These are phyloP conservation scores for Pangasius macronema DNA, from an alignment of 2,797 vertebrate genomes.

Conservation along the genomic window DNA sequence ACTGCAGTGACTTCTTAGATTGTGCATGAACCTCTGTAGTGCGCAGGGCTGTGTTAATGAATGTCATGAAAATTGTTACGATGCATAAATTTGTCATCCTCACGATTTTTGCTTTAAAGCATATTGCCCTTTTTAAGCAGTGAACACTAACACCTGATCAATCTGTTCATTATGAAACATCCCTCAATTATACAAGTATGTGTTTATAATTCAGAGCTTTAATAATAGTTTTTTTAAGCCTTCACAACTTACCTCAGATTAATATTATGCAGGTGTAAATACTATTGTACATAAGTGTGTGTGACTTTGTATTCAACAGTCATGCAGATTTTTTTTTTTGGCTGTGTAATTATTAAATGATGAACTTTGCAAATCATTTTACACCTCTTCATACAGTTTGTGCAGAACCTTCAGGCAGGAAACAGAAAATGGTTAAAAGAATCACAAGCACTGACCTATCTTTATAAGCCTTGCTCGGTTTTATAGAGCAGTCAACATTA, in stretches of 20 bases:
- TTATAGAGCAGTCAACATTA: background rate
- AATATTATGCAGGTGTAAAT: conserved; percentile 4
- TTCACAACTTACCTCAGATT: conserved; percentile 10
- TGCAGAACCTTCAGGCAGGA: background rate
- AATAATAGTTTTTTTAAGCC: background rate
- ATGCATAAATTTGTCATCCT: background rate
- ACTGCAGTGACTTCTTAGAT: conserved; percentile 68
- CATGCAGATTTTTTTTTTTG: background rate
- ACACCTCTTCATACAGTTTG: background rate
- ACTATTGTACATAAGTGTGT: background rate
- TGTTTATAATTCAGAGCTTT: conserved; percentile 2
- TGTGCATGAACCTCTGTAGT: conserved; percentile 30
- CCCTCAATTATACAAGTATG: too few relatives aligned
- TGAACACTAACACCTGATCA: conserved; percentile 22
- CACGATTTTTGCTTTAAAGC: background rate
- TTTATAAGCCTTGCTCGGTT: background rate
- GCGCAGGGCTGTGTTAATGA: conserved; percentile 6
- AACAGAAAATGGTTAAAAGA: background rate
- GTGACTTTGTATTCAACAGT: too few relatives aligned
- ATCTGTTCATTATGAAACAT: background rate
- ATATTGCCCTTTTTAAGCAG: background rate
- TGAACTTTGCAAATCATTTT: background rate
- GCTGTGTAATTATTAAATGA: background rate
- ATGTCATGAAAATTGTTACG: background rate
- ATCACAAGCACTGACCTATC: background rate